Conservation (phyloP, 2,797 vertebrate genomes). For the Malacoctenus gilli region DNA sequence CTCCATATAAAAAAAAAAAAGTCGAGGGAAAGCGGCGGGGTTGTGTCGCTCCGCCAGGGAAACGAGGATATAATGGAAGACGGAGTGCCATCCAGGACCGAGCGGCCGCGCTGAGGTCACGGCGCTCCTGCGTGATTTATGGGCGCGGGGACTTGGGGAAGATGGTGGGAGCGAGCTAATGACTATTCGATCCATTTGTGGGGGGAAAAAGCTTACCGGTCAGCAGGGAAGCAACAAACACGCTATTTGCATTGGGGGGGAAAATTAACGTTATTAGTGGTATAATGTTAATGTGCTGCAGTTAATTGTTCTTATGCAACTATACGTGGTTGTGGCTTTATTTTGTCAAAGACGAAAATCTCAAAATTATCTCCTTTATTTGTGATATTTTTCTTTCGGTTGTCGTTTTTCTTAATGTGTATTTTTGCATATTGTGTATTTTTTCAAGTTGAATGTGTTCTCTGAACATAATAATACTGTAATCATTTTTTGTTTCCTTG, state of each 20-base stretch:
- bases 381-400: too few species aligned
- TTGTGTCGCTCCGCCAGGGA: conserved; percentile 74
- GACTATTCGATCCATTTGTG: conserved; percentile 82
- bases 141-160: conserved; percentile 80
- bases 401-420: too few species aligned
- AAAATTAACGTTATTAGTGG: conserved; percentile 20
- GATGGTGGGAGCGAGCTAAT: conserved; percentile 80
- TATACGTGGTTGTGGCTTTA: background rate
- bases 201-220: conserved; percentile 62
- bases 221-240: conserved; percentile 63
- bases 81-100: conserved; percentile 79
- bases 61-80: conserved; percentile 84
- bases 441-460: too few species aligned
- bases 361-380: conserved; percentile 5
- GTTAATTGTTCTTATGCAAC: too few species aligned
- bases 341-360: background rate
- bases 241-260: conserved; percentile 55
- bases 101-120: conserved; percentile 83
- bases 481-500: too few species aligned
- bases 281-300: conserved; percentile 19
- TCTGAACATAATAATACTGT: too few species aligned
- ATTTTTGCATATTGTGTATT: too few species aligned
- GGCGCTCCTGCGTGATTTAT: conserved; percentile 84
- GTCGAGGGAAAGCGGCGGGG: conserved; percentile 61
- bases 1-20: conserved; percentile 62